phyloP scores from a whole-genome alignment of 2,888 invertebrate species.

The Luperina testacea region DNA sequence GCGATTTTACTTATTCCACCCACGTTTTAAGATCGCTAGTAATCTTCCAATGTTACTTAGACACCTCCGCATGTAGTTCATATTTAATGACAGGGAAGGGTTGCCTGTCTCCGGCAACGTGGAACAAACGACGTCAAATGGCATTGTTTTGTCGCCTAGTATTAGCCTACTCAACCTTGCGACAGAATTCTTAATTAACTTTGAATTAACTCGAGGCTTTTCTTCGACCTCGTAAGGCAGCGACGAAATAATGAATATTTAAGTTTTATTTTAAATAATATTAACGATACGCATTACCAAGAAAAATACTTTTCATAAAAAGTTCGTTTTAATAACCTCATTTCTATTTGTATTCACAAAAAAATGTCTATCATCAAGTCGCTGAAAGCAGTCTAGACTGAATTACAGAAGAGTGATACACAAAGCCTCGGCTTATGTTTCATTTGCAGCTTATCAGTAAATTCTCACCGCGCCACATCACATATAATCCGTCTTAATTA shows the following conservation, averaged over 20 bases:
- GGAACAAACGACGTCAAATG: slow-evolving; percentile 67
- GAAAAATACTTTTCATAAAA: slow-evolving; percentile 41
- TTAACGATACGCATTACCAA: slow-evolving; percentile 18
- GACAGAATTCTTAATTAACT: slow-evolving; percentile 68
- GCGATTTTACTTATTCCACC: slow-evolving; percentile 38
- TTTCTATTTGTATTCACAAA: slow-evolving; percentile 10
- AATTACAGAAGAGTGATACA: slow-evolving; percentile 36
- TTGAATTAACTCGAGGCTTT: slow-evolving; percentile 62
- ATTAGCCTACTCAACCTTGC: slow-evolving; percentile 56
- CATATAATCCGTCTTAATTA: slow-evolving; percentile 63
- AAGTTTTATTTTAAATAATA: slow-evolving; percentile 36
- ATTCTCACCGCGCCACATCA: slow-evolving; percentile 41
- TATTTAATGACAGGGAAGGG: slow-evolving; percentile 76
- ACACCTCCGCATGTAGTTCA: slow-evolving; percentile 71
- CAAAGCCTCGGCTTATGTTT: slow-evolving; percentile 43
- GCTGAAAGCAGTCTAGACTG: slow-evolving; percentile 26
- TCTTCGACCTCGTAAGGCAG: slow-evolving; percentile 39
- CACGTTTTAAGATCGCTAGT: slow-evolving; percentile 56
- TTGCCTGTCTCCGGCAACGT: slow-evolving; percentile 67
- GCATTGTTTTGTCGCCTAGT: slow-evolving; percentile 69
- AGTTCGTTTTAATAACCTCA: not conserved
- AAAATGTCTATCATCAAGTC: slow-evolving; percentile 2
- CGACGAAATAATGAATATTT: slow-evolving; percentile 41
- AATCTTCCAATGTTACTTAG: slow-evolving; percentile 59
- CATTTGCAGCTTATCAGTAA: slow-evolving; percentile 57